Base-by-base conservation (phyloP, 1,140 invertebrate species). In the Phymorhynchus buccinoides region DNA sequence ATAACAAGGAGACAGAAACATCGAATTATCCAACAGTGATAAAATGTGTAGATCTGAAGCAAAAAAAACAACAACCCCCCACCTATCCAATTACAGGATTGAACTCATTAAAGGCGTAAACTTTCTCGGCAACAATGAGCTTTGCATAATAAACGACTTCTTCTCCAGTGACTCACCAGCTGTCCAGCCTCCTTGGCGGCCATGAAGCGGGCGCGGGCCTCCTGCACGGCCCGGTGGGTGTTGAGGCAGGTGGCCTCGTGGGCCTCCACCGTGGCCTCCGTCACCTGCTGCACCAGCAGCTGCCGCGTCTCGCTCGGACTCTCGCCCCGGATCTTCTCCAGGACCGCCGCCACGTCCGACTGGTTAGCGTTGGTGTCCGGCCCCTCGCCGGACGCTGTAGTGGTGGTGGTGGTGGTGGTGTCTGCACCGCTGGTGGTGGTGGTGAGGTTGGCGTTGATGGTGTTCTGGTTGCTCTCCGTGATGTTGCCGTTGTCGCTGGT, bases 221-320 rank as follows among this genome's bases (percentile, higher is more conserved):
- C 91, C 12, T 96, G 95, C 83, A 99, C 96, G 93, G 97, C 97
- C 90, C 98, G 97, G 90, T 96, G 95, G 86, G 97, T 99, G 92
- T 98, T 99, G 92, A 98, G 97, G 94, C 98, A 99, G 81, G 98
- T 99, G 91, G 98, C 96, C 89, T 98, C 94, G 93, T 99, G 97
- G 39, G 98, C 97, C 85, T 96, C 95, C 78, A 99, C 96, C 39
- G 99, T 97, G 6, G 96, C 96, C 3, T 96, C 95, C 2, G 90
- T 90, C 12, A 93, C 92, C 84, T 91, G 89, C 52, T 56, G 44
- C 71, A 85, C n/a, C 42, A 85, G 52, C 68, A 68, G 39, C 7
- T 80, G 79, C 96, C 89, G 84, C 16, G 96, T 95, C 39, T 99
- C 95, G 37, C 16, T n/a, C 1, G 97, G 96, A 90, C 97, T 96